Evolutionary conservation across 2,888 invertebrate genomes (phyloP), one percentile per base, ranked within the genome.

Genomic region (Drosophila mimica): DNA sequence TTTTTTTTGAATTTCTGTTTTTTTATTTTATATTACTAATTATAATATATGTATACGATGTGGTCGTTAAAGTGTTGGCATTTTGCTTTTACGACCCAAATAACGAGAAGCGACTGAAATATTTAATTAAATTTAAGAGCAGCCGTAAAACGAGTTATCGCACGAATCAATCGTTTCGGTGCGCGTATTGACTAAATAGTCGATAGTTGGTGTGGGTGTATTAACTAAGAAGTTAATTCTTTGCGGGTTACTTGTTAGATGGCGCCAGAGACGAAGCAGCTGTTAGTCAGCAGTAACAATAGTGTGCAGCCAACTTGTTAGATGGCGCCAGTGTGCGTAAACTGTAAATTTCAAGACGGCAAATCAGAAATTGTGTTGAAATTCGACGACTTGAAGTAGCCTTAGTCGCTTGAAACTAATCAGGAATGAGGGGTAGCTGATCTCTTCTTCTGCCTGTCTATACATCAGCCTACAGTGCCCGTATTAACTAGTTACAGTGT

Each of bases 41-140:
- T 87, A 85, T 88, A 81, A 89, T 74, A 76, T 88, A 84, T 87
- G 77, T 81, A 74, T 64, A 61, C 48, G 73, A 84, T 82, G 82
- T 70, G 75, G 73, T 75, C 54, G 78, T 88, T 68, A 87, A 86
- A 82, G 60, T 78, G 60, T 64, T 77, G 62, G 63, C 62, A 63
- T 76, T 53, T 58, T 62, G 74, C 31, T 46, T 66, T 77, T 63
- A 70, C 48, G 79, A 67, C 43, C 51, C n/a, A 49, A 36, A 53
- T 46, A 77, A 68, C 67, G 54, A 46, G 64, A 60, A 76, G 49
- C 51, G 66, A 68, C 56, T 58, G 20, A 68, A 63, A 59, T 66
- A 57, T 62, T 66, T 71, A 60, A 77, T 76, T 76, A 52, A 59
- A 62, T 54, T 58, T 61, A 15, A 61, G 43, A 58, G 30, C 54